Evolutionary conservation across 2,888 invertebrate species (phyloP).

Genomic region (Tinea pellionella): DNA sequence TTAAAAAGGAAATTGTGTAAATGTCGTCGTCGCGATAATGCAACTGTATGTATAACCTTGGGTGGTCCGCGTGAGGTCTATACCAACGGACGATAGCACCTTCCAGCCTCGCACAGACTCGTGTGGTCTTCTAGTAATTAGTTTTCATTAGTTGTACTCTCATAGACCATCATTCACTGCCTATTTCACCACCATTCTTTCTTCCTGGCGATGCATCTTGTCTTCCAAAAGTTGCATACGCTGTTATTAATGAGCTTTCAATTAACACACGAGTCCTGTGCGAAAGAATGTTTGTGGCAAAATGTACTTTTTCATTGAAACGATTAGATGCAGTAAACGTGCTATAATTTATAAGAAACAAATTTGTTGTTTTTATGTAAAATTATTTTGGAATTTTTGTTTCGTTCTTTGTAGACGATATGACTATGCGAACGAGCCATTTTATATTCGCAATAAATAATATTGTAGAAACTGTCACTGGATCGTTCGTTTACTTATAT

Average conservation of each 20-base stretch:
- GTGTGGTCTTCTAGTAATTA: not conserved
- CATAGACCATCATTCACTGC: not conserved
- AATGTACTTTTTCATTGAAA: not conserved
- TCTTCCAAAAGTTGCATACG: not conserved
- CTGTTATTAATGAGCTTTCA: not conserved
- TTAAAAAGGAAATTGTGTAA: slow-evolving; percentile 60
- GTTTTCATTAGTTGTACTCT: not conserved
- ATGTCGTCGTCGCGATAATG: slow-evolving; percentile 26
- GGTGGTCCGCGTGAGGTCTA: not conserved
- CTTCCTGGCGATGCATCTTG: not conserved
- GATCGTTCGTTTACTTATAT: not conserved
- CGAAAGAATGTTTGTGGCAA: not conserved
- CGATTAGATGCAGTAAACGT: not conserved
- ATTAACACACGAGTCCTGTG: not conserved
- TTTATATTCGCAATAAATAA: not conserved
- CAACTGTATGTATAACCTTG: not conserved
- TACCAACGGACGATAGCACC: no score
- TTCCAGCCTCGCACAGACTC: not conserved
- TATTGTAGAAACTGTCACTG: no score
- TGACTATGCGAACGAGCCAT: not conserved
- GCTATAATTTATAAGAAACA: not conserved
- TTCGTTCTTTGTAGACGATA: not conserved
- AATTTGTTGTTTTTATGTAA: not conserved
- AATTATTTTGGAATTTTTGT: not conserved
- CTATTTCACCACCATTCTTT: not conserved